A percentile compares a stretch with the other conserved stretches of the same genome.
phyloP scores from a whole-genome alignment of 2,888 invertebrate genomes.

The Tortrix viridana region DNA sequence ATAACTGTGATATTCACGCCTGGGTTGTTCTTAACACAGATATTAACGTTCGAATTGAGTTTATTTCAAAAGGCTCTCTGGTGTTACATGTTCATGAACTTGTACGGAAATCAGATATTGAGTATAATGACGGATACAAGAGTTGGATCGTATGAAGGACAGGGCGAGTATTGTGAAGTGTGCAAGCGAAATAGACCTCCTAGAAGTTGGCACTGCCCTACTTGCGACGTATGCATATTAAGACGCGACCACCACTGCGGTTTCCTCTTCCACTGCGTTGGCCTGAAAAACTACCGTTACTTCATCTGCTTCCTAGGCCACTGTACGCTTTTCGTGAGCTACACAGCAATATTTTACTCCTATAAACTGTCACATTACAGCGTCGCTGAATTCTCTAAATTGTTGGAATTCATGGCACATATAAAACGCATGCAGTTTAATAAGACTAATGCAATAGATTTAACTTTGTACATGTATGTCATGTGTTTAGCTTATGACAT shows the following conservation, averaged over 20 bases:
- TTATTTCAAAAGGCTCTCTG: neutral
- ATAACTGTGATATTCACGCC: neutral
- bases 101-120: neutral
- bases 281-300: slow-evolving; percentile 6
- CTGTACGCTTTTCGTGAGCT: neutral
- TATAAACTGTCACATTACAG: neutral
- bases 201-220: neutral
- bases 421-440: neutral
- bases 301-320: slow-evolving; percentile 2
- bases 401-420: neutral
- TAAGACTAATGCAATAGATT: neutral
- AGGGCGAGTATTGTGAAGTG: slow-evolving; percentile 1
- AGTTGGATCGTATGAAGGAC: neutral
- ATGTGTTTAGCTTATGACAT: neutral
- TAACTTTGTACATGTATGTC: neutral
- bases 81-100: neutral
- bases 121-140: slow-evolving; percentile 8
- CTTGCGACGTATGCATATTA: neutral
- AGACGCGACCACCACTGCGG: slow-evolving; percentile 6
- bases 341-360: neutral
- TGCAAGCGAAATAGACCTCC: neutral
- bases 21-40: neutral
- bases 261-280: slow-evolving; percentile 5
- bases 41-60: neutral
- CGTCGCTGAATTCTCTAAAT: neutral